Evolutionary conservation across 2,797 vertebrate species (phyloP).

Genomic region (Sarcoramphus papa): DNA sequence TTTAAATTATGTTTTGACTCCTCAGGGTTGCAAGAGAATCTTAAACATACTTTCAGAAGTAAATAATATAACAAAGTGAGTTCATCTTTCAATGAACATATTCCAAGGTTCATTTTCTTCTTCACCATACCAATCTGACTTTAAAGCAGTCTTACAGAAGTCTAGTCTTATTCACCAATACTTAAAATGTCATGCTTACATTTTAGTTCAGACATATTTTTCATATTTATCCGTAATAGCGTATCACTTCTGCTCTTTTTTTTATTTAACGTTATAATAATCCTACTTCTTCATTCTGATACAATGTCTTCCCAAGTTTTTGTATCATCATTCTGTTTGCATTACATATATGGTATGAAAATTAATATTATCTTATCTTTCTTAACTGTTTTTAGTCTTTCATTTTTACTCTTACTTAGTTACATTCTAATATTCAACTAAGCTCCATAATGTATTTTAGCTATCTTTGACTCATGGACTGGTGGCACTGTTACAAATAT

Average conservation of each 20-base stretch:
- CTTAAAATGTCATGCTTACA: neutral
- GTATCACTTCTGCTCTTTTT: neutral
- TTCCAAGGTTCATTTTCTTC: neutral
- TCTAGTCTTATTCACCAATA: neutral
- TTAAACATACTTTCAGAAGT: neutral
- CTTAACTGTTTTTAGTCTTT: neutral
- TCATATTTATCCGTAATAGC: neutral
- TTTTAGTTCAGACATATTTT: neutral
- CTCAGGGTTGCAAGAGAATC: neutral
- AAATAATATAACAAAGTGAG: neutral
- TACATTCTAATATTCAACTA: neutral
- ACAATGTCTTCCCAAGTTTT: neutral
- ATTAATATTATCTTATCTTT: neutral
- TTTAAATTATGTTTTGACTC: neutral
- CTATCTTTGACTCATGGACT: neutral
- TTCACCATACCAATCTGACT: neutral
- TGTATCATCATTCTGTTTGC: neutral
- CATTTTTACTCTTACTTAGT: neutral
- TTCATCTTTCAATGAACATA: neutral
- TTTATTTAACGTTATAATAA: neutral
- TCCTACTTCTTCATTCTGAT: neutral
- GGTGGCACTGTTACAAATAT: neutral
- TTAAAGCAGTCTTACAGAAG: neutral
- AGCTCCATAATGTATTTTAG: neutral
- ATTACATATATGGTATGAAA: neutral